Evolutionary conservation across 2,888 invertebrate species (phyloP).

Genomic region (Rhorus exstirpatorius): DNA sequence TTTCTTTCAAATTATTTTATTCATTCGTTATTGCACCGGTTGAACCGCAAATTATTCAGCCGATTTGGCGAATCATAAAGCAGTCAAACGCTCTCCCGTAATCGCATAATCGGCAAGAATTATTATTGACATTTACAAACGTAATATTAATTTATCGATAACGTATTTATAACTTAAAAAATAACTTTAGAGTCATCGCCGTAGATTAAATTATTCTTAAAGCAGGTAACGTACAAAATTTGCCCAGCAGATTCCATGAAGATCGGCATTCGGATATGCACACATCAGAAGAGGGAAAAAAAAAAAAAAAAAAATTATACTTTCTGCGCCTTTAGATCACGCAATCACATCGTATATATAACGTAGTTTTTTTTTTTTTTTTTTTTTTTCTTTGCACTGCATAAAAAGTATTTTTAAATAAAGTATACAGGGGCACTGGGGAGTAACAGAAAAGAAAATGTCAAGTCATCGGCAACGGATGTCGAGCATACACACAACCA

Average conservation of each 20-base stretch:
- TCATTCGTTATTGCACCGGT: constrained; percentile 61
- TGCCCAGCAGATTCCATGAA: constrained; percentile 63
- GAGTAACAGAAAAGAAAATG: constrained; percentile 60
- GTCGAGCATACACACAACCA: constrained; percentile 62
- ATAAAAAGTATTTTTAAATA: constrained; percentile 59
- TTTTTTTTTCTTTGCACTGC: constrained; percentile 50
- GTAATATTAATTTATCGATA: constrained; percentile 64
- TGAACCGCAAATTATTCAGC: constrained; percentile 31
- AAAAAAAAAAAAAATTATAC: constrained; percentile 13
- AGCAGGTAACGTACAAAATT: constrained; percentile 69
- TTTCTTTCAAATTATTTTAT: constrained; percentile 41
- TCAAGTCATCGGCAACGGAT: constrained; percentile 53
- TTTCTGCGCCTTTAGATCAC: constrained; percentile 23
- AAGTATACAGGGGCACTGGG: constrained; percentile 67
- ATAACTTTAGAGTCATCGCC: constrained; percentile 42
- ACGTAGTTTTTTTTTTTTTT: constrained; percentile 10
- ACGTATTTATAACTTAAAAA: constrained; percentile 64
- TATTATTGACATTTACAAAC: constrained; percentile 72
- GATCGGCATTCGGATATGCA: constrained; percentile 47
- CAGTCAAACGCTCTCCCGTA: constrained; percentile 68
- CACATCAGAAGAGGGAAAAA: constrained; percentile 42
- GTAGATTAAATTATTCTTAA: constrained; percentile 47
- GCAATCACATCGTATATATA: constrained; percentile 54
- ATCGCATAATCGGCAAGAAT: constrained; percentile 78
- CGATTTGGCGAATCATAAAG: constrained; percentile 46